These are phyloP conservation scores for Xenopus tropicalis DNA, from an alignment of 2,113 vertebrate species.

Conservation along the genomic window DNA sequence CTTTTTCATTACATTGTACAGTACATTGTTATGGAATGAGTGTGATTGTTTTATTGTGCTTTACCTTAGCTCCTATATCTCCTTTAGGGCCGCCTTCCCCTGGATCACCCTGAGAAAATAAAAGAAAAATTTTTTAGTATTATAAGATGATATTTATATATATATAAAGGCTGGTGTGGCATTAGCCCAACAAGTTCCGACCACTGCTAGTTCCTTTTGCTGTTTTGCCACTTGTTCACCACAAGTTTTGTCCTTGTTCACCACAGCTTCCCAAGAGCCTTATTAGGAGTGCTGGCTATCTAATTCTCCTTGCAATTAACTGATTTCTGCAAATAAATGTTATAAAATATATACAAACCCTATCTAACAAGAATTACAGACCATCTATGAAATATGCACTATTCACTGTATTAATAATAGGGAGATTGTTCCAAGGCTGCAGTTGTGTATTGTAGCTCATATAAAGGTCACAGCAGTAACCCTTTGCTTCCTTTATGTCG, in stretches of 20 bases:
- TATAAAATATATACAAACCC: not conserved
- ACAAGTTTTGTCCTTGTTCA: not conserved
- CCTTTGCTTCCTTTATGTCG: not conserved
- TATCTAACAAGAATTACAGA: not conserved
- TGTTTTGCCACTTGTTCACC: too few relatives aligned
- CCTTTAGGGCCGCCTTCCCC: conserved; percentile 86
- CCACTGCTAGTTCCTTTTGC: too few relatives aligned
- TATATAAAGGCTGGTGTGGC: too few relatives aligned
- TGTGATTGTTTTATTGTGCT: not conserved
- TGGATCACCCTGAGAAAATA: conserved; percentile 75
- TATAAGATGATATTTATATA: too few relatives aligned
- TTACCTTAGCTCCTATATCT: conserved; percentile 86
- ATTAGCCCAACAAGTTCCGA: too few relatives aligned
- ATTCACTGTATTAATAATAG: conserved; percentile 7
- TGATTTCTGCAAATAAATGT: not conserved
- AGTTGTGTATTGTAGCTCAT: not conserved
- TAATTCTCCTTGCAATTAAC: not conserved
- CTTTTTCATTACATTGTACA: too few relatives aligned
- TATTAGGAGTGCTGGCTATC: not conserved
- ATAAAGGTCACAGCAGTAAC: conserved; percentile 11
- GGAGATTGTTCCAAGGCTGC: not conserved
- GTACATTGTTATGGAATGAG: not conserved
- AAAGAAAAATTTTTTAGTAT: conserved; percentile 25
- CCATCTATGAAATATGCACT: conserved; percentile 2
- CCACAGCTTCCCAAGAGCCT: not conserved